Percentiles rank a stretch among this genome's conserved stretches.
phyloP scores from a whole-genome alignment of 2,888 invertebrate species.

The Mimachlamys varia region DNA sequence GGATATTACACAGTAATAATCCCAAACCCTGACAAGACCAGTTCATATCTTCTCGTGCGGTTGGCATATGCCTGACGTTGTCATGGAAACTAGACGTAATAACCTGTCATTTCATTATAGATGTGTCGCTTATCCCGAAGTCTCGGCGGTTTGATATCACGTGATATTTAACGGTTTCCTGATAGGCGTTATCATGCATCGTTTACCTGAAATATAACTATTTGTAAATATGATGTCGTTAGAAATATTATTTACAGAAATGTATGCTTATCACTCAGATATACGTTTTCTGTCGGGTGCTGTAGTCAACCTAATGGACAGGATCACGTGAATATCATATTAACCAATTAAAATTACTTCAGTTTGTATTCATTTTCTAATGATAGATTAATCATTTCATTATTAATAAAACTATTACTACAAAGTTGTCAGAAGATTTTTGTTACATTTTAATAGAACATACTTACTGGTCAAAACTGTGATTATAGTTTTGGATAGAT shows the following conservation, averaged over 20 bases:
- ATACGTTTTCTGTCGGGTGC: not conserved
- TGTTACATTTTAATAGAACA: not conserved
- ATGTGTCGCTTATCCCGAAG: not conserved
- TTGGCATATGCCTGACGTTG: not conserved
- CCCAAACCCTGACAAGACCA: not conserved
- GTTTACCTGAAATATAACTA: not conserved
- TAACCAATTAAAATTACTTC: not conserved
- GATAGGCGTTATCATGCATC: not conserved
- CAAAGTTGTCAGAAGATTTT: not conserved
- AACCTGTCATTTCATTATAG: not conserved
- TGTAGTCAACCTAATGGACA: not conserved
- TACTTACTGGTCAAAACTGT: not conserved
- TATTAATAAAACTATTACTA: not conserved
- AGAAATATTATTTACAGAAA: not conserved
- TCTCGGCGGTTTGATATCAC: not conserved
- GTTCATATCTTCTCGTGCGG: not conserved
- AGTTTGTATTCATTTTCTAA: too few species aligned
- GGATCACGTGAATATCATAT: not conserved
- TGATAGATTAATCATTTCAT: not conserved
- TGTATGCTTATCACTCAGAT: not conserved
- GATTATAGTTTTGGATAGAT: not conserved
- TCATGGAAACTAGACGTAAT: not conserved
- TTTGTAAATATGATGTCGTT: not conserved
- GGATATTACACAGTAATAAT: not conserved
- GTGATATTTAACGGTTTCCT: not conserved